Percentiles rank a stretch among this genome's conserved stretches.
Conservation (phyloP, 2,113 vertebrate species). For the Hypocryptadius cinnamomeus region DNA sequence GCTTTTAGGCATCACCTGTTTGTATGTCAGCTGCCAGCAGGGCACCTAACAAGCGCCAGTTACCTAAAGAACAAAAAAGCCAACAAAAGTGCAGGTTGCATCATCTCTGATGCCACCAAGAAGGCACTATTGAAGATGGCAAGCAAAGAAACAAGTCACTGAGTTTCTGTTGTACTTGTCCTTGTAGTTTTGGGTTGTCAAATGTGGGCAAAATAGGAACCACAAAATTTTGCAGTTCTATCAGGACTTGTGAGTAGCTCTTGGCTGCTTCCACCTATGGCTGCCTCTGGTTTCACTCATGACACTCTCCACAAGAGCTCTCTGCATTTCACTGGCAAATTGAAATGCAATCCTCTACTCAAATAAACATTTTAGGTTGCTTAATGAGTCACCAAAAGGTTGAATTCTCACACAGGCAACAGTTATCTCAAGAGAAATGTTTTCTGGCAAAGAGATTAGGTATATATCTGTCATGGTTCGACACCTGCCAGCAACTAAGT, state of each 20-base stretch:
- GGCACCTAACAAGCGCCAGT: accelerated
- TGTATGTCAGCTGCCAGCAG: not conserved
- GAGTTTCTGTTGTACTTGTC: not conserved
- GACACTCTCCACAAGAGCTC: not conserved
- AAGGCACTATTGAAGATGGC: not conserved
- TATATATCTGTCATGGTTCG: not conserved
- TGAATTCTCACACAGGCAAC: not conserved
- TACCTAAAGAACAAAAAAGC: not conserved
- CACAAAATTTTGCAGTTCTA: not conserved
- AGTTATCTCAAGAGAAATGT: not conserved
- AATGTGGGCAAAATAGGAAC: not conserved
- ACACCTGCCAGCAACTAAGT: not conserved
- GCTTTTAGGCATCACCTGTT: not conserved
- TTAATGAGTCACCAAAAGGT: not conserved
- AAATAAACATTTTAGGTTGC: not conserved
- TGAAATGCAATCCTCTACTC: not conserved
- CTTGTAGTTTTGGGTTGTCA: not conserved
- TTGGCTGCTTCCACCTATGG: not conserved
- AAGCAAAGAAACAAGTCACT: not conserved
- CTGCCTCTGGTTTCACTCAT: not conserved
- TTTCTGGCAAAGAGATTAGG: not conserved
- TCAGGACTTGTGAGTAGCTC: accelerated
- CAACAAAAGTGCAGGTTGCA: not conserved
- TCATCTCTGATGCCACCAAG: not conserved
- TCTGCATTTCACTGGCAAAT: not conserved